Evolutionary conservation across 2,888 invertebrate species (phyloP).

Genomic region (Diarsia brunnea): DNA sequence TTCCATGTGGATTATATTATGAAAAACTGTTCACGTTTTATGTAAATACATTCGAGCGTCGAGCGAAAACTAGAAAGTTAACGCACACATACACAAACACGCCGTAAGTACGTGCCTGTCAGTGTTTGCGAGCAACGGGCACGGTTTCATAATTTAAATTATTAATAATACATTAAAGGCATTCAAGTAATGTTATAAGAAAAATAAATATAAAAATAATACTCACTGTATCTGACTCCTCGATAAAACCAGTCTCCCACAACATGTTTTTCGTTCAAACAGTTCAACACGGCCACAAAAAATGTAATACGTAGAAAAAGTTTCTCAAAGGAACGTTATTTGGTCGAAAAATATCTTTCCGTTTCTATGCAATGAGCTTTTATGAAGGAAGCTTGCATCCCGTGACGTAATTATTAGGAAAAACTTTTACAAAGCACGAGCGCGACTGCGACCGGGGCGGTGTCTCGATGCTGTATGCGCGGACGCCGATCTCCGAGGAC

Average conservation of each 20-base stretch:
- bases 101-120: conserved; percentile 58
- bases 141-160: conserved; percentile 83
- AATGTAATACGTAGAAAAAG: conserved; percentile 46
- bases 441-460: conserved; percentile 83
- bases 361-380: conserved; percentile 73
- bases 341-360: conserved; percentile 77
- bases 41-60: conserved; percentile 87
- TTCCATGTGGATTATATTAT: conserved; percentile 88
- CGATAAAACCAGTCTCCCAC: conserved; percentile 87
- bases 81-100: conserved; percentile 80
- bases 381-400: conserved; percentile 79
- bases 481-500: conserved; percentile 77
- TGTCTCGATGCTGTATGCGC: conserved; percentile 84
- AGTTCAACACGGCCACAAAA: conserved; percentile 84
- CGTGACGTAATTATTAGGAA: conserved; percentile 81
- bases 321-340: conserved; percentile 52
- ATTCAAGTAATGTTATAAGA: conserved; percentile 42
- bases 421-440: conserved; percentile 72
- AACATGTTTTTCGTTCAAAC: conserved; percentile 82
- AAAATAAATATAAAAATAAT: conserved; percentile 64
- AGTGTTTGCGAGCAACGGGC: conserved; percentile 75
- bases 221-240: conserved; percentile 88
- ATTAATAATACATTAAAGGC: conserved; percentile 71
- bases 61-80: conserved; percentile 91
- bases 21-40: conserved; percentile 90